Conservation (phyloP, 1,140 invertebrate genomes). For the Papilio aristodemus region DNA sequence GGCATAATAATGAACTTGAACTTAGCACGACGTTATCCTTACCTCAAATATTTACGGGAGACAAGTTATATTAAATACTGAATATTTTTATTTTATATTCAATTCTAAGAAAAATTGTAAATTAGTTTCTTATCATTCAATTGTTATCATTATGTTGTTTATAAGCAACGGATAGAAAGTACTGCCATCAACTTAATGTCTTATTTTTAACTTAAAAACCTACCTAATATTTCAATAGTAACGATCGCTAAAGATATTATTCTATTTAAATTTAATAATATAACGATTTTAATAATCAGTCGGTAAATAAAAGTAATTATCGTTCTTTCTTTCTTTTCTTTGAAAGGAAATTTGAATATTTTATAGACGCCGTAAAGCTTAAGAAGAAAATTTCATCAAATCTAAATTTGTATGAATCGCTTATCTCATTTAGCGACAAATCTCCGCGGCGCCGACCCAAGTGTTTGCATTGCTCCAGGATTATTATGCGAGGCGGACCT, state of each 20-base stretch:
- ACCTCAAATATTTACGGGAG: neutral
- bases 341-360: neutral
- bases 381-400: constrained; percentile 21
- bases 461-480: constrained; percentile 31
- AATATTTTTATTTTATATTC: neutral
- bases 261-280: too few relatives aligned
- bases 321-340: neutral
- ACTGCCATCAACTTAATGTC: too few relatives aligned
- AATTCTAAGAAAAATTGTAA: neutral
- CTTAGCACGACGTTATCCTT: constrained; percentile 1
- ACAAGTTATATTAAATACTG: neutral
- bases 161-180: too few relatives aligned
- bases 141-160: too few relatives aligned
- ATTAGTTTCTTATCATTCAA: too few relatives aligned
- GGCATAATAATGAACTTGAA: constrained; percentile 4
- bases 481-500: constrained; percentile 34
- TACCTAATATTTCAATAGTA: too few relatives aligned
- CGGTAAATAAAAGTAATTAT: neutral
- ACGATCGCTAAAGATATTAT: too few relatives aligned
- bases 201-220: too few relatives aligned
- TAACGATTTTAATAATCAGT: neutral
- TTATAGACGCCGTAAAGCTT: neutral
- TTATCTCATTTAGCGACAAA: constrained; percentile 19
- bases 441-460: constrained; percentile 11
- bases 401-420: constrained; percentile 30